Evolutionary conservation across 2,888 invertebrate species (phyloP), one percentile per base, ranked within the genome.

Genomic region (Drosophila parthenogenetica): DNA sequence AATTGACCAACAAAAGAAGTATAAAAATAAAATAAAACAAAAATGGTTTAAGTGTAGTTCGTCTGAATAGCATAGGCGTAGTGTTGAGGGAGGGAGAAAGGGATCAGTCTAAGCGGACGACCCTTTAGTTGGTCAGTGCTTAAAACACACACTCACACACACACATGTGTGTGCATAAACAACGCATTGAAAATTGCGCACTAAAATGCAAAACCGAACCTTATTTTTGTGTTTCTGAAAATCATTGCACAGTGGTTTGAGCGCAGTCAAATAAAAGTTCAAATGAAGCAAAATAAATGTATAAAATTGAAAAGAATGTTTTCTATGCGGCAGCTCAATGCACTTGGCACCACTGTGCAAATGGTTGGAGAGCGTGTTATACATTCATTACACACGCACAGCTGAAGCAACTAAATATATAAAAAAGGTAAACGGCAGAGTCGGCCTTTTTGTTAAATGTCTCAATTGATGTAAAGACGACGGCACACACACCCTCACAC

Each of bases 391-490:
- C 76, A 79, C 57, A 83, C 65, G 62, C 71, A 66, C 35, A 39
- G 32, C 35, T 45, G 14, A 35, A 35, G 17, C 43, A 29, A 46
- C 8, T 37, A 22, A 39, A 51, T 22, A 22, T 29, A 25, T 19
- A 35, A 16, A 4, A 69, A 87, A 85, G 88, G 88, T 82, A 76
- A 87, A 69, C 67, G 79, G 63, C 63, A n/a, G 54, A 59, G 64
- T 67, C 58, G 68, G 73, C 82, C 82, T 69, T 87, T 82, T 87
- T 87, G 88, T 87, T 87, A 87, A 81, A 87, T 67, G 73, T 82
- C 88, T 85, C 79, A 85, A 82, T 82, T 87, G 79, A 79, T 68
- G 80, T 72, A 60, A 64, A 69, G 66, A 48, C 63, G 51, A 14
- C 45, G 55, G 32, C 37, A 32, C 46, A 54, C 37, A 50, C 49